Evolutionary conservation across 92 coral and sea anemone species (phyloP), one percentile per base, ranked within the genome.

Genomic region (Bergia puertoricense): DNA sequence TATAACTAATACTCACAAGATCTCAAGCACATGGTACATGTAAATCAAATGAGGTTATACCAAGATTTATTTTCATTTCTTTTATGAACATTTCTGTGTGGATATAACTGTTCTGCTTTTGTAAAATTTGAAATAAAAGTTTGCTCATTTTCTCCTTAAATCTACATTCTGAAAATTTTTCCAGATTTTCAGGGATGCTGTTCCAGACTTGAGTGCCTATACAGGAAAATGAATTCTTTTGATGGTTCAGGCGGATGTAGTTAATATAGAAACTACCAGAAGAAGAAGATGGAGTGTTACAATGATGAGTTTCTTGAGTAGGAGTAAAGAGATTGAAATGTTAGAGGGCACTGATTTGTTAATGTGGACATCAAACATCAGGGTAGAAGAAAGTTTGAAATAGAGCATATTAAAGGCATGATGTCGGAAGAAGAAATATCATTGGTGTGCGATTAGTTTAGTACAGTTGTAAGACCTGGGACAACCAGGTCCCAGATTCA

Each of bases 161-260:
- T n/a, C 38, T n/a, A 20, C n/a, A 13, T 62, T 62, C 8, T 62
- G 68, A 62, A 62, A 62, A 62, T 11, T 2, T 20, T 13, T 20
- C 2, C 68, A 62, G 2, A 62, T 62, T 2, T 62, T 11, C 18
- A 62, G 46, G 46, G 46, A 43, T n/a, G 13, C 76, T 72, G 38
- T 72, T 72, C 76, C 76, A 72, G 22, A 37, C 22, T 72, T 37
- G 22, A 72, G 41, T 40, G 76, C 76, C 76, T n/a, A 72, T 72
- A 9, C 40, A 37, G 38, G 76, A 72, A n/a, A 72, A 72, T 72
- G 39, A 72, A 5, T 37, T 20, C 2, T 72, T 72, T 72, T 72
- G 76, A 9, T 72, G 38, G 76, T 72, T 72, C 41, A 72, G 76
- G 38, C 76, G 38, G 38, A 40, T n/a, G 76, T 72, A 7, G 10